These are phyloP conservation scores for Pomatorhinus ruficollis DNA, from an alignment of 2,113 vertebrate species.

Conservation along the genomic window DNA sequence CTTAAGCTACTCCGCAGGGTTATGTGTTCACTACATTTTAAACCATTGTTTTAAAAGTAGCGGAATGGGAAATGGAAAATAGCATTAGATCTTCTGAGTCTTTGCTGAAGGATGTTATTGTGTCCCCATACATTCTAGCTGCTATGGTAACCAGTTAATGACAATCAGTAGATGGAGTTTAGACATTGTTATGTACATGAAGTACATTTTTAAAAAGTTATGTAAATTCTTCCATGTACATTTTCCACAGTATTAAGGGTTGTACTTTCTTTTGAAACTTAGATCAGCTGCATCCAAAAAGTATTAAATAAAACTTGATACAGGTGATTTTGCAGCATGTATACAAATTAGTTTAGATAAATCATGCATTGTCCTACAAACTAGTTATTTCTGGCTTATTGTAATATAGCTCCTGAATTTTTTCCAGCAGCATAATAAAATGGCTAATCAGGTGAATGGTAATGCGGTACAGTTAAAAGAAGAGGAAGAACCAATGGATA, in stretches of 20 bases:
- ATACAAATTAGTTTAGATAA: conserved; percentile 83
- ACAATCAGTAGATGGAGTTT: conserved; percentile 62
- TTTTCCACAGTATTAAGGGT: conserved; percentile 64
- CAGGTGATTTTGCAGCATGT: conserved; percentile 81
- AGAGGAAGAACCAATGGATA: conserved; percentile 97
- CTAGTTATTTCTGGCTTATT: conserved; percentile 86
- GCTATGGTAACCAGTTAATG: conserved; percentile 64
- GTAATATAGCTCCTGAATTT: conserved; percentile 88
- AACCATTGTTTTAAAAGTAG: conserved; percentile 45
- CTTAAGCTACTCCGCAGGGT: conserved; percentile 65
- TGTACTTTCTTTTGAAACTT: conserved; percentile 71
- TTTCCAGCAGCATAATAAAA: conserved; percentile 90
- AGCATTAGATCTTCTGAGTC: conserved; percentile 56
- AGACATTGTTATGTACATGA: conserved; percentile 75
- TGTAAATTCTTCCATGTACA: conserved; percentile 77
- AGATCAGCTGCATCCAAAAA: conserved; percentile 75
- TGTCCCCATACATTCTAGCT: conserved; percentile 61
- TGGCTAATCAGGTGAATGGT: conserved; percentile 99
- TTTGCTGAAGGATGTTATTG: conserved; percentile 27
- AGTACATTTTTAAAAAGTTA: conserved; percentile 42
- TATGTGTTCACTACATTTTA: conserved; percentile 51
- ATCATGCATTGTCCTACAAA: conserved; percentile 84
- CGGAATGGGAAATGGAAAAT: conserved; percentile 63
- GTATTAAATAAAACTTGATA: conserved; percentile 71
- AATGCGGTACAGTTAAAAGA: conserved; percentile 92